A percentile compares a stretch with the other conserved stretches of the same genome.
These are phyloP conservation scores for Sinocyclocheilus maitianheensis DNA, from an alignment of 2,113 vertebrate genomes.

Conservation along the genomic window DNA sequence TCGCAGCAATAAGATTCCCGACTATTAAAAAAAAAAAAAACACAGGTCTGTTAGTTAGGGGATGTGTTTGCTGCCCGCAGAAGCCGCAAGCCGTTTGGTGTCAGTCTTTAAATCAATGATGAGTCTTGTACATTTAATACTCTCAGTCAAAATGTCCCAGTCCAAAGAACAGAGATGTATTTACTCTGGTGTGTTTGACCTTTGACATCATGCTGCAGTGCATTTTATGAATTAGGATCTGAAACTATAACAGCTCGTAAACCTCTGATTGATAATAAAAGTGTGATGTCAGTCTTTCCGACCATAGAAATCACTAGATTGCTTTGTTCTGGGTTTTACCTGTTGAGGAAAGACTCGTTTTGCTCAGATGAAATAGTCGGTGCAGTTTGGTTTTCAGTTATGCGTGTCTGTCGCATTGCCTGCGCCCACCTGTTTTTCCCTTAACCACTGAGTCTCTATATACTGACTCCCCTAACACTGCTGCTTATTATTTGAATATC, in stretches of 20 bases:
- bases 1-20: background rate
- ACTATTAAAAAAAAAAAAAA: background rate
- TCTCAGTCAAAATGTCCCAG: background rate
- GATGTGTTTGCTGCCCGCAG: background rate
- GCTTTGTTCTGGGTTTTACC: slow-evolving; percentile 31
- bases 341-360: slow-evolving; percentile 32
- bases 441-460: background rate
- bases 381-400: slow-evolving; percentile 44
- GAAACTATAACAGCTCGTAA: slow-evolving; percentile 34
- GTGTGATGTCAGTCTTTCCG: slow-evolving; percentile 24
- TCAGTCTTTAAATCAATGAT: background rate
- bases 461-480: background rate
- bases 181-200: background rate
- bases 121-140: background rate
- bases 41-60: background rate
- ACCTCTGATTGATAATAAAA: slow-evolving; percentile 21
- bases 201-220: slow-evolving; percentile 4
- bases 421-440: background rate
- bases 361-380: background rate
- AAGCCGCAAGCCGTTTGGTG: background rate
- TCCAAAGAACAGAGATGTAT: background rate
- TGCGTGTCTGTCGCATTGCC: background rate
- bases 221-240: slow-evolving; percentile 30
- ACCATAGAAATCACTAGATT: slow-evolving; percentile 10
- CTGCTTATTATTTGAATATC: background rate